Conservation (phyloP, 2,888 invertebrate species). For the Sepiola atlantica region DNA sequence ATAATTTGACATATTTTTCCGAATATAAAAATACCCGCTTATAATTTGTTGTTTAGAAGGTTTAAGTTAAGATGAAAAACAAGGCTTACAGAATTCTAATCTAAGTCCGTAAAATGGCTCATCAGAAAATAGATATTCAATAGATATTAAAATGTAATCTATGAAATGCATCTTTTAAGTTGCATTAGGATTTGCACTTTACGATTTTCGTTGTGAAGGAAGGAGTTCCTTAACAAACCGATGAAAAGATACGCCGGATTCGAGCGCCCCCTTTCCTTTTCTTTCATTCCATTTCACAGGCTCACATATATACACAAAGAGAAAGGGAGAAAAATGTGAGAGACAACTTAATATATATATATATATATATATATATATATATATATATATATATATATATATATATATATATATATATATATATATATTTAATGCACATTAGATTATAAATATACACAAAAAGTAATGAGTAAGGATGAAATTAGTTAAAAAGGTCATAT, state of each 20-base stretch:
- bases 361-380: not conserved
- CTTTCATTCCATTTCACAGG: not conserved
- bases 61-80: not conserved
- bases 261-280: not conserved
- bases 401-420: not conserved
- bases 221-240: not conserved
- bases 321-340: too few species aligned
- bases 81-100: not conserved
- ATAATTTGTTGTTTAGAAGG: not conserved
- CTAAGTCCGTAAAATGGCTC: not conserved
- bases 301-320: not conserved
- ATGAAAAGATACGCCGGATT: too few species aligned
- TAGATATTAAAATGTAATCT: not conserved
- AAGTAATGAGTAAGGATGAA: too few species aligned
- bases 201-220: not conserved
- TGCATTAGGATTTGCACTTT: not conserved
- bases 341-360: not conserved
- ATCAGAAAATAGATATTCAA: not conserved
- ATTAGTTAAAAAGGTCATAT: too few species aligned
- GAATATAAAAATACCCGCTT: not conserved
- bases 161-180: not conserved
- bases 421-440: too few species aligned
- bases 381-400: not conserved
- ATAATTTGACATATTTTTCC: not conserved
- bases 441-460: too few species aligned